Conservation (phyloP, 2,113 vertebrate genomes). For the Petrocephalus microphthalmus region DNA sequence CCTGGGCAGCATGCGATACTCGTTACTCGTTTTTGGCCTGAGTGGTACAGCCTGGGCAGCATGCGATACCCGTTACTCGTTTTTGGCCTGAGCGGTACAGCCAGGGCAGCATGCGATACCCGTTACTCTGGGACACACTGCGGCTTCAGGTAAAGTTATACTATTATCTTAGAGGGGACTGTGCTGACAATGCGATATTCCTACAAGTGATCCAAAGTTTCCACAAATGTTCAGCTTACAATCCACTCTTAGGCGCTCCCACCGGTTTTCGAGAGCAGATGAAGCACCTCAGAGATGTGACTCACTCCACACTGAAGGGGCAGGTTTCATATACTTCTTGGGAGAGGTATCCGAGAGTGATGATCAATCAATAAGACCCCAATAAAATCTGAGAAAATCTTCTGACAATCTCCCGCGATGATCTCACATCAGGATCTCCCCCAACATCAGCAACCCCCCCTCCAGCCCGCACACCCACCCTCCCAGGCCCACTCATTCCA, state of each 20-base stretch:
- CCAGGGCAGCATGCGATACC: too few relatives aligned
- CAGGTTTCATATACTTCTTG: background rate
- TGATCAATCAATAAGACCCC: background rate
- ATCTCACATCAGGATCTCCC: background rate
- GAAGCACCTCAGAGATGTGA: background rate
- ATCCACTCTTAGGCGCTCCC: background rate
- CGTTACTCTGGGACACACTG: background rate
- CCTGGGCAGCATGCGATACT: too few relatives aligned
- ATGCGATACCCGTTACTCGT: too few relatives aligned
- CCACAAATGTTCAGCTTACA: background rate
- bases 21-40: too few relatives aligned
- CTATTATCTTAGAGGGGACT: background rate
- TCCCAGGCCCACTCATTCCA: background rate
- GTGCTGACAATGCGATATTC: background rate
- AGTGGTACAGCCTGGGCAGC: too few relatives aligned
- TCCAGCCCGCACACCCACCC: background rate
- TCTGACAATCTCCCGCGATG: background rate
- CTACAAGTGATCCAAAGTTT: background rate
- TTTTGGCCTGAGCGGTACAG: too few relatives aligned
- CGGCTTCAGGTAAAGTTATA: background rate
- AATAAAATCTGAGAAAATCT: background rate
- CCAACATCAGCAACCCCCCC: too few relatives aligned
- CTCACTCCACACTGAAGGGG: background rate
- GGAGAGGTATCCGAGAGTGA: background rate
- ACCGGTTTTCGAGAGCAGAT: background rate